A percentile compares a stretch with the other conserved stretches of the same genome.
Evolutionary conservation across 2,113 vertebrate species (phyloP).

Genomic region (Prionailurus viverrinus): DNA sequence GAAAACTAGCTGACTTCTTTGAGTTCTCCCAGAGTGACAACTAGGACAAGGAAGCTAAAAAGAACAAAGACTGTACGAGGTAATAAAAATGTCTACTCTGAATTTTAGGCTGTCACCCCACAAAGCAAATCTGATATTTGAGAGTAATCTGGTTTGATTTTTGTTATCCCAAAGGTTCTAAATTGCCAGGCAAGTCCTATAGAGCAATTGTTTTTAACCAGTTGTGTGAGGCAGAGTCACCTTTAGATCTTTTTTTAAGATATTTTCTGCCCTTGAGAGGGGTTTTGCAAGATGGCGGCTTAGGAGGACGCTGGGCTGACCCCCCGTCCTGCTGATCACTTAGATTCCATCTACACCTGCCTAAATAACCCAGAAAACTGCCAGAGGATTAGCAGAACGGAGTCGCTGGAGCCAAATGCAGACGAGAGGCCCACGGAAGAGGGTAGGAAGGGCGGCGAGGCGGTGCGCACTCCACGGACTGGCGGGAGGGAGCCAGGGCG

Average conservation of each 20-base stretch:
- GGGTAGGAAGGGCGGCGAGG: too few species aligned
- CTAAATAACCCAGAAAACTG: too few species aligned
- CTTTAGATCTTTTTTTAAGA: constrained; percentile 20
- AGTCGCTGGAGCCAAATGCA: too few species aligned
- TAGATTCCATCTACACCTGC: too few species aligned
- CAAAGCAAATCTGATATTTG: constrained; percentile 60
- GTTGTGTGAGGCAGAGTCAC: not conserved
- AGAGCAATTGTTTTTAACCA: constrained; percentile 50
- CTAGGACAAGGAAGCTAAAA: constrained; percentile 32
- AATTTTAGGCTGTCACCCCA: constrained; percentile 45
- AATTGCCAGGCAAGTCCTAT: not conserved
- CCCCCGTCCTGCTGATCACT: too few species aligned
- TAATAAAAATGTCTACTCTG: constrained; percentile 72
- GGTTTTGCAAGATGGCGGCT: too few species aligned
- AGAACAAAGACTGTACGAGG: constrained; percentile 47
- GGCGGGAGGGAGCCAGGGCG: too few species aligned
- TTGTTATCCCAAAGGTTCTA: constrained; percentile 38
- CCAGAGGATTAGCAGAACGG: too few species aligned
- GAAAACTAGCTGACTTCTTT: constrained; percentile 73
- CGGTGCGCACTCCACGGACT: too few species aligned
- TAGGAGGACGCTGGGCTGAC: too few species aligned
- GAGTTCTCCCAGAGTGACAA: constrained; percentile 58
- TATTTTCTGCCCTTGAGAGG: not conserved
- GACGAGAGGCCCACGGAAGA: too few species aligned
- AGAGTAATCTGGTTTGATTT: constrained; percentile 44